Percentiles rank a stretch among this genome's conserved stretches.
Conservation (phyloP, 2,797 vertebrate species). For the Ceyx erithaca region DNA sequence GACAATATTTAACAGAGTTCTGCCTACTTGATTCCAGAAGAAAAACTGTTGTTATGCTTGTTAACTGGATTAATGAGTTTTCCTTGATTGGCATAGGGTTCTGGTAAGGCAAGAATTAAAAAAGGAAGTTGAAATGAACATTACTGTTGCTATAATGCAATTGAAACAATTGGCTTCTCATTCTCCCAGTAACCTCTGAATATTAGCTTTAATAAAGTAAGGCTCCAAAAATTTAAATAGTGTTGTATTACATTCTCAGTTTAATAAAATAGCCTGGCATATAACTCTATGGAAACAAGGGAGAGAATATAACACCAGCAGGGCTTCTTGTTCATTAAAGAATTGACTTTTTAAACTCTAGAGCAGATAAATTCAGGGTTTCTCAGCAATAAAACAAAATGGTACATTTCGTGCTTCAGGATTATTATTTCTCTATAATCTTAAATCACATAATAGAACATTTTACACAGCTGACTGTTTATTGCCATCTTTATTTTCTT, state of each 20-base stretch:
- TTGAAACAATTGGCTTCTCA: conserved; percentile 36
- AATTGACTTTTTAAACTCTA: conserved; percentile 49
- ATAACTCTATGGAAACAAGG: conserved; percentile 23
- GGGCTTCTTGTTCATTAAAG: conserved; percentile 55
- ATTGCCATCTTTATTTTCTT: background rate
- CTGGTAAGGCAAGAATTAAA: conserved; percentile 40
- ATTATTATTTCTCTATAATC: conserved; percentile 27
- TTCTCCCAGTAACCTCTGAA: conserved; percentile 35
- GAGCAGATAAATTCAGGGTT: conserved; percentile 35
- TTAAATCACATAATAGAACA: conserved; percentile 28
- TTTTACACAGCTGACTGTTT: conserved; percentile 30
- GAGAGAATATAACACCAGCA: conserved; percentile 44
- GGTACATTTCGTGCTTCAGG: conserved; percentile 20
- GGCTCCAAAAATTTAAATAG: conserved; percentile 51
- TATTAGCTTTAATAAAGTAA: conserved; percentile 51
- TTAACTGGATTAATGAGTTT: conserved; percentile 66
- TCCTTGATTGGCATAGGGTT: conserved; percentile 32
- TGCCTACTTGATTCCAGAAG: conserved; percentile 53
- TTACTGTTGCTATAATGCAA: conserved; percentile 24
- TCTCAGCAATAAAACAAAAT: conserved; percentile 26
- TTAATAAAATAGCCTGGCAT: conserved; percentile 52
- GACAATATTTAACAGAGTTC: conserved; percentile 2
- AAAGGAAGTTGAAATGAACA: conserved; percentile 6
- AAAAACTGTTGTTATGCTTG: conserved; percentile 46
- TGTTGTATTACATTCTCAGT: conserved; percentile 41